Conservation (phyloP, 1,140 invertebrate species). For the Cydia splendana region DNA sequence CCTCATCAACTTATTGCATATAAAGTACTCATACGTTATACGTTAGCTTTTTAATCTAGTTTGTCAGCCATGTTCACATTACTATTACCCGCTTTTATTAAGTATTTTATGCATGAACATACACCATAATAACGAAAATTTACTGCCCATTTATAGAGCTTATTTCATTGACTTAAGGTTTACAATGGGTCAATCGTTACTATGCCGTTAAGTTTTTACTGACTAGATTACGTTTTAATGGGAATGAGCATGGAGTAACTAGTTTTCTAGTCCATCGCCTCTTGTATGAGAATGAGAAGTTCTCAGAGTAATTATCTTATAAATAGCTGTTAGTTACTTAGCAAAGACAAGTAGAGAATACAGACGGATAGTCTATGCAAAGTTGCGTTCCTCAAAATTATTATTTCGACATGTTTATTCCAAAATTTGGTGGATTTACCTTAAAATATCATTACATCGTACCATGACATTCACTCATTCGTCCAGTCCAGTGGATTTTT, state of each 20-base stretch:
- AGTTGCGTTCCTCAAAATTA: no score
- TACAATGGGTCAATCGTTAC: no score
- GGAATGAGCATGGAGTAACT: background rate
- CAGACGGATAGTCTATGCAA: background rate
- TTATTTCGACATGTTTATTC: no score
- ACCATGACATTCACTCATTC: no score
- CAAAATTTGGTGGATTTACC: no score
- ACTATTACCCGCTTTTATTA: background rate
- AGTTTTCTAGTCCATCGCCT: slow-evolving; percentile 18
- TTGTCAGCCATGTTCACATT: background rate
- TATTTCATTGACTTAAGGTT: no score
- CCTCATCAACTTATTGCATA: no score
- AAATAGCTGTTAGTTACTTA: slow-evolving; percentile 6
- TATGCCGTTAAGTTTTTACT: background rate
- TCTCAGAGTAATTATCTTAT: slow-evolving; percentile 6
- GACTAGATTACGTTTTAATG: background rate
- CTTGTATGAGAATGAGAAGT: background rate
- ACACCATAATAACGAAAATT: background rate
- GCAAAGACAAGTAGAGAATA: background rate
- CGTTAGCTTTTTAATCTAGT: background rate
- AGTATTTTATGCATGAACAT: background rate
- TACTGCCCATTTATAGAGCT: no score
- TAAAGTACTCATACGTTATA: no score
- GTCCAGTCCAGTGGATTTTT: no score
- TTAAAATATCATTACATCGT: no score